Evolutionary conservation across 2,888 invertebrate species (phyloP).

Genomic region (Idaea biselata): DNA sequence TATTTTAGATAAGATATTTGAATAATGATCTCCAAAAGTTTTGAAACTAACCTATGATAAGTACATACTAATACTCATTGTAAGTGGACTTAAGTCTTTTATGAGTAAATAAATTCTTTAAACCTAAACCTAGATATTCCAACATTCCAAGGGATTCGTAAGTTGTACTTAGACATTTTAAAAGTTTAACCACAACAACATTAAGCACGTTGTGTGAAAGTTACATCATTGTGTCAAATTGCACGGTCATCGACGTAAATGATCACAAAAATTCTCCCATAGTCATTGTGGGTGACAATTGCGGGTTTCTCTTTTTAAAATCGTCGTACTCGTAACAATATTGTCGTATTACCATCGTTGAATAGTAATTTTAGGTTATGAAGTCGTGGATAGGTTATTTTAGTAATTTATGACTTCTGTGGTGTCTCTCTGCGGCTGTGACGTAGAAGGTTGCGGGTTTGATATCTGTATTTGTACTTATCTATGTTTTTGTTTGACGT

Average conservation of each 20-base stretch:
- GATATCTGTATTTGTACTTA: too few relatives aligned
- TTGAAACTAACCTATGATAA: too few relatives aligned
- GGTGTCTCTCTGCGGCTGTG: too few relatives aligned
- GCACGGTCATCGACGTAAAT: slow-evolving; percentile 13
- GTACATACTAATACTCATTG: too few relatives aligned
- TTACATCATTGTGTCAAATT: slow-evolving; percentile 10
- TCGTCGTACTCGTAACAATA: background rate
- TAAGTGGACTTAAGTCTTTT: too few relatives aligned
- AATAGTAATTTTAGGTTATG: background rate
- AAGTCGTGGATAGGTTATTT: background rate
- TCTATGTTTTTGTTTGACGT: too few relatives aligned
- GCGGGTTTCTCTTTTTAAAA: slow-evolving; percentile 1
- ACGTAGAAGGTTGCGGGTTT: too few relatives aligned
- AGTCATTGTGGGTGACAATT: slow-evolving; percentile 9
- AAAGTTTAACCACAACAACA: background rate
- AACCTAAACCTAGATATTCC: too few relatives aligned
- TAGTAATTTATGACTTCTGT: background rate
- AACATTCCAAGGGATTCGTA: background rate
- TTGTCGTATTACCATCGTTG: background rate
- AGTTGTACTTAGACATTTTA: background rate
- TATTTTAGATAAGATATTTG: too few relatives aligned
- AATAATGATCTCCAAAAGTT: too few relatives aligned
- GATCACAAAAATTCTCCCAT: slow-evolving; percentile 11
- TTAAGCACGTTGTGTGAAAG: slow-evolving; percentile 5
- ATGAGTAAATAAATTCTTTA: too few relatives aligned